phyloP scores from a whole-genome alignment of 2,113 vertebrate genomes.

The Elachura formosa region DNA sequence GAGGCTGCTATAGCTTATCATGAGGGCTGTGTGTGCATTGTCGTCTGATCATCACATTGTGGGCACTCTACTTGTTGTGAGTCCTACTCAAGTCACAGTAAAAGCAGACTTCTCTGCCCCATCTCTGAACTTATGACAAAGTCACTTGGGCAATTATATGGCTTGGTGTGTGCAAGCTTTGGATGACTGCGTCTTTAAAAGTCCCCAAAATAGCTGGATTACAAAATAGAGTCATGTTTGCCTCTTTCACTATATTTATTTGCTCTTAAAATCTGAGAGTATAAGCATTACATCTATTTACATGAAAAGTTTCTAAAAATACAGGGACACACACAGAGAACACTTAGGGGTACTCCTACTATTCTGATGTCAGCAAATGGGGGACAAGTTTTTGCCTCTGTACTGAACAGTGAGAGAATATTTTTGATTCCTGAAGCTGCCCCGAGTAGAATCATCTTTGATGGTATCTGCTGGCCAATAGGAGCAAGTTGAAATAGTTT shows the following conservation, averaged over 20 bases:
- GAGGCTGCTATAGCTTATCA: fast-evolving
- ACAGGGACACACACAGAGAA: neutral
- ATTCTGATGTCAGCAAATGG: neutral
- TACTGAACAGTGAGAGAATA: neutral
- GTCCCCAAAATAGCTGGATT: neutral
- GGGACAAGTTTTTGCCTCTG: neutral
- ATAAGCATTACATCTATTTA: neutral
- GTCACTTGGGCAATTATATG: neutral
- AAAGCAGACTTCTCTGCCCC: neutral
- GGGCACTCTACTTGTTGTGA: fast-evolving
- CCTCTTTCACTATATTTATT: neutral
- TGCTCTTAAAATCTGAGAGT: neutral
- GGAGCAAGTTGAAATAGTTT: neutral
- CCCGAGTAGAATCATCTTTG: neutral
- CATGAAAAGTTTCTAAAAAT: neutral
- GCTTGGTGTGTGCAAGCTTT: neutral
- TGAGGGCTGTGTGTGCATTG: fast-evolving
- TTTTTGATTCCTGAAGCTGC: neutral
- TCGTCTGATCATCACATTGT: fast-evolving
- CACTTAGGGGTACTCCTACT: neutral
- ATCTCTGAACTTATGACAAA: neutral
- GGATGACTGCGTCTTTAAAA: neutral
- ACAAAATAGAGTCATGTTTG: neutral
- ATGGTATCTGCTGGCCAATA: neutral
- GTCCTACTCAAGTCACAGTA: neutral